phyloP scores from a whole-genome alignment of 2,797 vertebrate genomes.

The Pyrocephalus nanus region DNA sequence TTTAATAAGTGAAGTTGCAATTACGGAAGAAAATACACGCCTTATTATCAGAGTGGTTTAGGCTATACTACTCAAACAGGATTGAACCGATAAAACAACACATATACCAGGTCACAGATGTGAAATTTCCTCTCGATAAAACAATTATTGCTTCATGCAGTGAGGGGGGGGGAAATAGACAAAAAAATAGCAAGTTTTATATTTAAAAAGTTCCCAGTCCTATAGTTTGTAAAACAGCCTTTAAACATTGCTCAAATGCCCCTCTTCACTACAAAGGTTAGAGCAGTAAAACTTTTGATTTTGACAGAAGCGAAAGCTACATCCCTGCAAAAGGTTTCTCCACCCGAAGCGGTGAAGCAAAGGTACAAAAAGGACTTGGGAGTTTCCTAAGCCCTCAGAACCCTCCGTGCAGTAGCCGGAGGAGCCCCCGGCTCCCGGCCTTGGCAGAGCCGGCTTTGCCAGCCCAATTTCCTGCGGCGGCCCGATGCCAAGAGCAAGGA shows the following conservation, averaged over 20 bases:
- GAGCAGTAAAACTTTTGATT: neutral
- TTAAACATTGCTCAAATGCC: neutral
- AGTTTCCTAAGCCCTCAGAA: neutral
- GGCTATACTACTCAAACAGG: neutral
- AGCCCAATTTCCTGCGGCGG: fast-evolving
- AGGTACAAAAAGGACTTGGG: neutral
- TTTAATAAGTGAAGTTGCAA: neutral
- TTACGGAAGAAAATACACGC: neutral
- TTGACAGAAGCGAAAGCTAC: neutral
- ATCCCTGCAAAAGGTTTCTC: neutral
- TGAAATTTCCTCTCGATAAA: neutral
- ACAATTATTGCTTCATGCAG: neutral
- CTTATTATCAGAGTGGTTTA: neutral
- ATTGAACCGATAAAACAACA: neutral
- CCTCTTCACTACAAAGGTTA: no score
- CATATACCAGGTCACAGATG: fast-evolving
- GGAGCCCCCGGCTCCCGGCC: neutral
- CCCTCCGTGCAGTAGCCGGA: neutral
- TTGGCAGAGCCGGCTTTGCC: neutral
- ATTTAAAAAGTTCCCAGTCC: neutral
- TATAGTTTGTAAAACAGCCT: neutral
- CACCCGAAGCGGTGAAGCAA: neutral
- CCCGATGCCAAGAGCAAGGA: no score
- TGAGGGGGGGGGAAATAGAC: neutral
- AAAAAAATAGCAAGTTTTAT: neutral